Evolutionary conservation across 2,888 invertebrate genomes (phyloP), one percentile per base, ranked within the genome.

Genomic region (Caenorhabditis sp.): DNA sequence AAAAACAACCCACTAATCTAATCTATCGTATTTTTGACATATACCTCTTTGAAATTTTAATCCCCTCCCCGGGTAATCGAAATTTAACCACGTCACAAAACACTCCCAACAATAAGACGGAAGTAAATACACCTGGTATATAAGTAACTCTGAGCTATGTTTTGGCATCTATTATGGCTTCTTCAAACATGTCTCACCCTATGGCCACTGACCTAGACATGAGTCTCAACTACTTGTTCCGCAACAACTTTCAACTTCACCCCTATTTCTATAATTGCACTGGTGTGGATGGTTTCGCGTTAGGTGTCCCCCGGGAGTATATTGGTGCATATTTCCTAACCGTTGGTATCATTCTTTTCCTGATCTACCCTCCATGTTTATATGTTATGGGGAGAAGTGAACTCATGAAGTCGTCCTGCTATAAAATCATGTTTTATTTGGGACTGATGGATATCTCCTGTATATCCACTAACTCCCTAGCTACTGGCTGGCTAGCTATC

Each of bases 381-480:
- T 50, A 59, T 21, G 65, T 65, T 17, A 73, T 73, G 20, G 49
- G 59, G 1, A 27, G 27, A 27, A 64, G 64, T 38, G 72, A 73
- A 3, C 56, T 73, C 1, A 65, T 73, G 62, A 73, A 68, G 36
- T 64, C 65, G 14, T 73, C 72, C 0, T 73, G 72, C 56, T 73
- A 73, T 50, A 73, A 73, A 56, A 73, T 73, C 5, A 73, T 73
- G 72, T 43, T 73, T 0, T 68, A 65, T 25, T 63, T 73, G 8
- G 67, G 68, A 1, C 25, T 73, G 2, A 56, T 73, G 58, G 72
- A 73, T 43, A 63, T 43, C 21, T 61, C 61, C 20, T 73, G 72
- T 20, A 61, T 73, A 0, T 53, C 54, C 0, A 59, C 54, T 23
- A 73, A 73, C 59, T 73, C 72, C n/a, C 27, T 73, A 1, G 25